phyloP scores from a whole-genome alignment of 37 sponge, comb jelly and placozoan species.

The Amphimedon queenslandica region DNA sequence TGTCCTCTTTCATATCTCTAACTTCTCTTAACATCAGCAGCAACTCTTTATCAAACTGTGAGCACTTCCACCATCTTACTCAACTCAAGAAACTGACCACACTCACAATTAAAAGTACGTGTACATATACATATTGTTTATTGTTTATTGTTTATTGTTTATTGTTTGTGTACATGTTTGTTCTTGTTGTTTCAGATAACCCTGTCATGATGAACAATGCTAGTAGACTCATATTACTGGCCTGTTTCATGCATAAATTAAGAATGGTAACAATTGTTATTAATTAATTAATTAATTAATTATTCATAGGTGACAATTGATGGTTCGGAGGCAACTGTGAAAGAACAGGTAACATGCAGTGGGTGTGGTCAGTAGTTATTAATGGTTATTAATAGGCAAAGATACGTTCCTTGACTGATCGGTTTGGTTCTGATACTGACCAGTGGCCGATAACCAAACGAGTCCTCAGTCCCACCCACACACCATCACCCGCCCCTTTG shows the following conservation, averaged over 20 bases:
- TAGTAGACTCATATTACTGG: constrained; percentile 23
- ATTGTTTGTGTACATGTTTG: background rate
- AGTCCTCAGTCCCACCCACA: background rate
- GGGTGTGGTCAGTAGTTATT: too few relatives aligned
- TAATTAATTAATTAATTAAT: background rate
- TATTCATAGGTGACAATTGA: constrained; percentile 33
- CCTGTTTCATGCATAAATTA: constrained; percentile 46
- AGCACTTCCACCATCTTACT: constrained; percentile 24
- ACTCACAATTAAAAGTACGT: constrained; percentile 36
- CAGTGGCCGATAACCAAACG: constrained; percentile 39
- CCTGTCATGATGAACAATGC: constrained; percentile 27
- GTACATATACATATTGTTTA: background rate
- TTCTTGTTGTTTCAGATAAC: constrained; percentile 28
- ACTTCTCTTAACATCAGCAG: constrained; percentile 35
- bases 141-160: background rate
- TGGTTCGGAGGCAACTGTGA: constrained; percentile 20
- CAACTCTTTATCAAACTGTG: constrained; percentile 17
- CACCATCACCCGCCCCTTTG: background rate
- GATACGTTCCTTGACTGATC: constrained; percentile 12
- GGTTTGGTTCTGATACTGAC: constrained; percentile 41
- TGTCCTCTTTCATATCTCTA: constrained; percentile 46
- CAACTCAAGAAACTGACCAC: constrained; percentile 26
- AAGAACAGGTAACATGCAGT: constrained; percentile 35
- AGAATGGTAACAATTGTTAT: constrained; percentile 13
- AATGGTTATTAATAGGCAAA: constrained; percentile 23